A percentile compares a stretch with the other conserved stretches of the same genome.
phyloP scores from a whole-genome alignment of 2,797 vertebrate genomes.

The Molossus molossus region DNA sequence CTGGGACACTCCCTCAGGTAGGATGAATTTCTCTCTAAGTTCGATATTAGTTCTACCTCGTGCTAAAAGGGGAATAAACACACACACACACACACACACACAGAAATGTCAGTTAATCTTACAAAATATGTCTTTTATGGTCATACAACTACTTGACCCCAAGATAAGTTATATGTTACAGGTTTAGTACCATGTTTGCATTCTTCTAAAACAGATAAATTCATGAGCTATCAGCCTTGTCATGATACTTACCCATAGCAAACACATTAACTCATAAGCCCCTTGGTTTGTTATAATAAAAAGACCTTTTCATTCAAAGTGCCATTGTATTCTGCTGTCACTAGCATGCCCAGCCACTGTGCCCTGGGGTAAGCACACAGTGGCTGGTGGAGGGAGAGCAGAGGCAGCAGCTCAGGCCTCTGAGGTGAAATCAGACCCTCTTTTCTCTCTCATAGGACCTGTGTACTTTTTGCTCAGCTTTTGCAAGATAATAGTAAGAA shows the following conservation, averaged over 20 bases:
- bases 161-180: neutral
- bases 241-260: constrained; percentile 37
- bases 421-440: neutral
- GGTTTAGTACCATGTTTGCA: neutral
- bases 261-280: neutral
- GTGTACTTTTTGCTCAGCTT: constrained; percentile 65
- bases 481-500: neutral
- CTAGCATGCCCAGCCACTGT: constrained; percentile 15
- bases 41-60: constrained; percentile 98
- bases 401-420: neutral
- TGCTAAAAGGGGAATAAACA: constrained; percentile 88
- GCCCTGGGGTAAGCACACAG: constrained; percentile 65
- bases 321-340: neutral
- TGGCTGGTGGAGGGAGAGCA: neutral
- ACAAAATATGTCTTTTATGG: neutral
- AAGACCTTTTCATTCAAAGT: constrained; percentile 10
- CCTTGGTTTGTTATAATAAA: neutral
- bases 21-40: constrained; percentile 98
- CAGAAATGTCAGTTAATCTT: constrained; percentile 12
- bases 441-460: constrained; percentile 64
- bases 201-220: neutral
- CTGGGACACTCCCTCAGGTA: constrained; percentile 96
- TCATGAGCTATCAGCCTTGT: constrained; percentile 27
- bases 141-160: constrained; percentile 65
- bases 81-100: constrained; percentile 16